phyloP scores from a whole-genome alignment of 2,888 invertebrate genomes.

The Habroteleia sp. region DNA sequence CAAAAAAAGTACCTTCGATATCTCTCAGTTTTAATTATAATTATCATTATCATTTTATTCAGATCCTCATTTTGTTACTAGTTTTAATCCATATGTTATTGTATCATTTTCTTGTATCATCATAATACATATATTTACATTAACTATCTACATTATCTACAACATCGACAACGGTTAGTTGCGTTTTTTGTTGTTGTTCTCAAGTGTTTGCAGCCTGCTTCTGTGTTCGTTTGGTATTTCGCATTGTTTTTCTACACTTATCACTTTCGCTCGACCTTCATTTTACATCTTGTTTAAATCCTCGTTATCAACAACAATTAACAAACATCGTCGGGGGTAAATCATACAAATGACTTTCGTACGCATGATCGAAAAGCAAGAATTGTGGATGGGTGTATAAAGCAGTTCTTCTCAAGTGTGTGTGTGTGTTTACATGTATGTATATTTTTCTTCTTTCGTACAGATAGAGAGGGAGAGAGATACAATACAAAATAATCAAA shows the following conservation, averaged over 20 bases:
- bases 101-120: conserved; percentile 34
- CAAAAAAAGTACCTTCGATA: conserved; percentile 20
- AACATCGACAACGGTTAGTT: conserved; percentile 80
- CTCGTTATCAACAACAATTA: conserved; percentile 59
- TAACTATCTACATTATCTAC: conserved; percentile 81
- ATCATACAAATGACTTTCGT: conserved; percentile 48
- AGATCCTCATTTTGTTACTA: conserved; percentile 53
- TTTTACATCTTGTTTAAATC: conserved; percentile 43
- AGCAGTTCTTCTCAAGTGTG: conserved; percentile 25
- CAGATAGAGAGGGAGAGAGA: no score
- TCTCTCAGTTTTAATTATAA: conserved; percentile 31
- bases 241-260: not conserved
- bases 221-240: conserved; percentile 4
- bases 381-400: conserved; percentile 53
- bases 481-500: conserved; percentile 71
- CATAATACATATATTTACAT: conserved; percentile 77
- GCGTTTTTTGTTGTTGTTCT: conserved; percentile 67
- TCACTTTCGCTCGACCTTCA: no score
- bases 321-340: conserved; percentile 46
- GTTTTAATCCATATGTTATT: conserved; percentile 27
- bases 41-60: conserved; percentile 50
- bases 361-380: conserved; percentile 49
- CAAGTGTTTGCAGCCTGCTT: conserved; percentile 34
- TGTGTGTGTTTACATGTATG: conserved; percentile 20
- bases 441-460: conserved; percentile 10